phyloP scores from a whole-genome alignment of 2,888 invertebrate species.

The Stenotaenia linearis region DNA sequence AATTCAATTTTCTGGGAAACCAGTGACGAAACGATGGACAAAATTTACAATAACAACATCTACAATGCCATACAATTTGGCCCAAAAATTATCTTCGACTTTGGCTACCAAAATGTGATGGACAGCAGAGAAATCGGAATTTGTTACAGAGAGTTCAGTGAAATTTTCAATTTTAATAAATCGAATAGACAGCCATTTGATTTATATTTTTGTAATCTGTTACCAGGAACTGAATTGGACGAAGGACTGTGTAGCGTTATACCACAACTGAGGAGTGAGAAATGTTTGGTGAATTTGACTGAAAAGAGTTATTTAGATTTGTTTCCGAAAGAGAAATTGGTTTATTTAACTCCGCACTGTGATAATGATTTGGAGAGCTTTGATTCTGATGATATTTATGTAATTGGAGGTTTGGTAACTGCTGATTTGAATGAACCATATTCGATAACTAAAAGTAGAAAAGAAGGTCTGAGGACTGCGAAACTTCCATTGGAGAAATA shows the following conservation, averaged over 20 bases:
- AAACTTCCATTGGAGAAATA: neutral
- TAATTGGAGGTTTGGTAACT: slow-evolving; percentile 58
- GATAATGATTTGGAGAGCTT: slow-evolving; percentile 57
- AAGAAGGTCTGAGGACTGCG: slow-evolving; percentile 67
- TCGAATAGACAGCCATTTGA: slow-evolving; percentile 67
- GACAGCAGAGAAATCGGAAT: slow-evolving; percentile 61
- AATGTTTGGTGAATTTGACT: slow-evolving; percentile 68
- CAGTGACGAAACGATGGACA: too few relatives aligned
- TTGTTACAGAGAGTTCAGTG: slow-evolving; percentile 71
- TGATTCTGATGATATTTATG: slow-evolving; percentile 73
- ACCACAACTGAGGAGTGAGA: slow-evolving; percentile 61
- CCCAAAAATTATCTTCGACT: slow-evolving; percentile 75
- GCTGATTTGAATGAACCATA: slow-evolving; percentile 54
- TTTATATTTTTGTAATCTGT: slow-evolving; percentile 68
- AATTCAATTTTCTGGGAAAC: too few relatives aligned
- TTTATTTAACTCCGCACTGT: slow-evolving; percentile 85
- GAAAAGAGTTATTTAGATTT: slow-evolving; percentile 68
- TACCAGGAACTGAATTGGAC: slow-evolving; percentile 53
- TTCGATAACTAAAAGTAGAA: slow-evolving; percentile 77
- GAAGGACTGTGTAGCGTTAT: slow-evolving; percentile 57
- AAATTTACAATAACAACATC: too few relatives aligned
- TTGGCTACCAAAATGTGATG: slow-evolving; percentile 75
- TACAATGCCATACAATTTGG: too few relatives aligned
- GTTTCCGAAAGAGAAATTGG: slow-evolving; percentile 70
- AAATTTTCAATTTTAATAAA: slow-evolving; percentile 68